These are phyloP conservation scores for Archips crataeganus DNA, from an alignment of 2,888 invertebrate genomes.

Conservation along the genomic window DNA sequence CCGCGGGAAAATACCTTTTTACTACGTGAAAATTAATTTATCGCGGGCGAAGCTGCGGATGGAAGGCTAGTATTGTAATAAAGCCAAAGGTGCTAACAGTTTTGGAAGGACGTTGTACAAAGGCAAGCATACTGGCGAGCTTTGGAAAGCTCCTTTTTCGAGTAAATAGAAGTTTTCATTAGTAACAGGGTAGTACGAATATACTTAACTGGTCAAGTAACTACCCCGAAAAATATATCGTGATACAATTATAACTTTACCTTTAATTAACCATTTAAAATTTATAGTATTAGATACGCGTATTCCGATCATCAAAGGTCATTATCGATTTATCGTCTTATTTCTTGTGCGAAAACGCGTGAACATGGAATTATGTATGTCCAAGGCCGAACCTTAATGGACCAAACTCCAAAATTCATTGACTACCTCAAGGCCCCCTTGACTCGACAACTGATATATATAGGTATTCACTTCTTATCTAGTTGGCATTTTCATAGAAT, in stretches of 20 bases:
- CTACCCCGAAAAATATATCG: neutral
- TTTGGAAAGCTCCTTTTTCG: too few species aligned
- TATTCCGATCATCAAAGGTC: constrained; percentile 11
- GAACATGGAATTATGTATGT: neutral
- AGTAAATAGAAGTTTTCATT: too few species aligned
- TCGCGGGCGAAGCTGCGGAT: too few species aligned
- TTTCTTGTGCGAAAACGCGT: constrained; percentile 33
- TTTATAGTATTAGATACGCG: neutral
- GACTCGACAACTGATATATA: constrained; percentile 3
- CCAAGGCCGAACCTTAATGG: constrained; percentile 17
- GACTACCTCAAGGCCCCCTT: constrained; percentile 20
- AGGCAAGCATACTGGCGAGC: too few species aligned
- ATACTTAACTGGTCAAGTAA: too few species aligned
- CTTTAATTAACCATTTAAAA: neutral
- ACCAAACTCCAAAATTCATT: constrained; percentile 27
- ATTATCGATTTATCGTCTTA: constrained; percentile 25
- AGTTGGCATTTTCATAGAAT: neutral
- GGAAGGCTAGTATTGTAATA: too few species aligned
- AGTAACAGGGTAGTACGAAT: too few species aligned
- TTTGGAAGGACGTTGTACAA: too few species aligned
- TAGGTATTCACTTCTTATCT: neutral
- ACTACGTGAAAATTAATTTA: too few species aligned
- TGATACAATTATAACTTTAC: neutral
- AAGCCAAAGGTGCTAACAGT: too few species aligned
- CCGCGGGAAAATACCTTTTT: too few species aligned